Evolutionary conservation across 1,140 invertebrate genomes (phyloP).

Genomic region (Pseudomyrmex cubaensis): DNA sequence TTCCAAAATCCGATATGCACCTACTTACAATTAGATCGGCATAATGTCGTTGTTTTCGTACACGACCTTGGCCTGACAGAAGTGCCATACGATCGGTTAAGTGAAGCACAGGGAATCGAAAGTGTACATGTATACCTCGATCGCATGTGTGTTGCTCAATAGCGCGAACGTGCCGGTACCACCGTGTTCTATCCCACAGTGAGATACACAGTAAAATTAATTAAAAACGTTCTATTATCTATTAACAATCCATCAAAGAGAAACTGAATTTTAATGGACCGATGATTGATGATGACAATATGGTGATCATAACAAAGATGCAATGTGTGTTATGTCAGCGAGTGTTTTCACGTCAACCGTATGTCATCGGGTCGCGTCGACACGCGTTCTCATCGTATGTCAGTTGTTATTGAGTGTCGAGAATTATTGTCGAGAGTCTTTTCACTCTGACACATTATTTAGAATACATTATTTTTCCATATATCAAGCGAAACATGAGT

Average conservation of each 20-base stretch:
- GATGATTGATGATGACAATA: too few relatives aligned
- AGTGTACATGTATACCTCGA: neutral
- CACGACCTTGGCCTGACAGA: slow-evolving; percentile 44
- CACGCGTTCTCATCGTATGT: too few relatives aligned
- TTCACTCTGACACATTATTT: too few relatives aligned
- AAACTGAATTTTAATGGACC: neutral
- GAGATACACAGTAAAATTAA: neutral
- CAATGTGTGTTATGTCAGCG: neutral
- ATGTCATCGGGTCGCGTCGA: too few relatives aligned
- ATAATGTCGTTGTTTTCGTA: neutral
- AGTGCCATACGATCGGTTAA: slow-evolving; percentile 2
- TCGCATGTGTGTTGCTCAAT: slow-evolving; percentile 12
- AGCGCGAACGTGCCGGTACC: slow-evolving; percentile 5
- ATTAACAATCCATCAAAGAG: neutral
- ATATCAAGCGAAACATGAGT: too few relatives aligned
- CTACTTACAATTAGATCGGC: too few relatives aligned
- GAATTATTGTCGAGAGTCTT: too few relatives aligned
- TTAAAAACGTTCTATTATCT: neutral
- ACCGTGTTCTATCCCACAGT: neutral
- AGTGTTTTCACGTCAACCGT: neutral
- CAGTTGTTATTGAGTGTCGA: too few relatives aligned
- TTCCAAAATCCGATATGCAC: neutral
- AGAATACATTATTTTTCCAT: too few relatives aligned
- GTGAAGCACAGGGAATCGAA: slow-evolving; percentile 20
- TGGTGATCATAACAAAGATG: neutral